Base-by-base conservation (phyloP, 2,888 invertebrate species). In the Apamea crenata region DNA sequence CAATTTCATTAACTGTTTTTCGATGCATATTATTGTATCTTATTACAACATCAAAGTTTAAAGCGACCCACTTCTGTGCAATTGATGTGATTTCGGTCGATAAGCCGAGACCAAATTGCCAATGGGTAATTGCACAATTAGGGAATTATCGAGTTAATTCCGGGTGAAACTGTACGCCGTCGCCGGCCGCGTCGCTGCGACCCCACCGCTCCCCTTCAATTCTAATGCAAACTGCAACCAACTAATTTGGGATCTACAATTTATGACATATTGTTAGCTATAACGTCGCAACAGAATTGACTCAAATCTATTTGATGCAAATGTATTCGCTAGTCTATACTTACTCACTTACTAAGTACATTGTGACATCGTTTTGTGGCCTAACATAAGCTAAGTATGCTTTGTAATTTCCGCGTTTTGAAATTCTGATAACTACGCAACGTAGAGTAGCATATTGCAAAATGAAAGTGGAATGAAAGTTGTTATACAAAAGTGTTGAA, bases 101-200 rank as follows among this genome's bases (percentile, higher is more conserved):
- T 94, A 94, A 94, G 91, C 91, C 89, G 89, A 93, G 91, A 94
- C 93, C 92, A 94, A 96, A 95, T 95, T 95, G 94, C 91, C 93
- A 91, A 92, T 93, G 90, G 93, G 93, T 96, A 96, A 96, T 96
- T 96, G 95, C 93, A 94, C 95, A 95, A 96, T 96, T 96, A 96
- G 93, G 93, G 93, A 93, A 96, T 96, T 96, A 96, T 95, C 95
- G 93, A 95, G 94, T 96, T 96, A 96, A 96, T 96, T 96, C 94
- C 93, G 94, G 94, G 91, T 95, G 96, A 96, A 96, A 96, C 94
- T 89, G 93, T 93, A 95, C 93, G 92, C 95, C 89, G 89, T 78
- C 82, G 81, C 68, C 81, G 81, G 79, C 63, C 80, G 74, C 77
- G 84, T 77, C 89, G 88, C 86, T 81, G 83, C 87, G 84, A 89